These are phyloP conservation scores for Holothuria scabra DNA, from an alignment of 53 echinoderm and acorn worm genomes.

Conservation along the genomic window DNA sequence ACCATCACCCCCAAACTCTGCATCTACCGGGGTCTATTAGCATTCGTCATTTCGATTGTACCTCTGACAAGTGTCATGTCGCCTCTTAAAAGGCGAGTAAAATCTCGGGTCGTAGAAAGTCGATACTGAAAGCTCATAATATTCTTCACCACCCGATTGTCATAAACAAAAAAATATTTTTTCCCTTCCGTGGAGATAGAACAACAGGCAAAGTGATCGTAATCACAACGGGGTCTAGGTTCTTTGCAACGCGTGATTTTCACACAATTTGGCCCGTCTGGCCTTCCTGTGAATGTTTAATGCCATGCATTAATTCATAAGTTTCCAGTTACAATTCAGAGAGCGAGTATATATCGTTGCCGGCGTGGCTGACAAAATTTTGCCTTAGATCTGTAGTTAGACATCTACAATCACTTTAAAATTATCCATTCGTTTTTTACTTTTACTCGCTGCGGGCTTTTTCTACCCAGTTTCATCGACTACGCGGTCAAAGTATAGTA, in stretches of 20 bases:
- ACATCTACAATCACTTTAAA: background rate
- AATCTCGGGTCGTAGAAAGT: constrained; percentile 24
- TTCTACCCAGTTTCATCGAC: no score
- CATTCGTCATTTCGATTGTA: constrained; percentile 8
- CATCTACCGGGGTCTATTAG: constrained; percentile 1
- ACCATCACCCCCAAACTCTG: background rate
- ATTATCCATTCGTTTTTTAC: no score
- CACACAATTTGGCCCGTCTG: constrained; percentile 37
- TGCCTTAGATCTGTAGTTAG: constrained; percentile 8
- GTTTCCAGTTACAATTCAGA: constrained; percentile 30
- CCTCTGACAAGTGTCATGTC: constrained; percentile 38
- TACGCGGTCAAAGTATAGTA: no score
- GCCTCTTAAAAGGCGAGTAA: constrained; percentile 42
- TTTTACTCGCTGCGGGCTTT: no score
- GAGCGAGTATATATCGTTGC: constrained; percentile 30
- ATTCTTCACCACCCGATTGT: constrained; percentile 28
- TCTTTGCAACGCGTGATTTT: constrained; percentile 41
- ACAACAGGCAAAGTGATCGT: constrained; percentile 25
- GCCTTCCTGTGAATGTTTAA: constrained; percentile 36
- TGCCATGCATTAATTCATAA: constrained; percentile 42
- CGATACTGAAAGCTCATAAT: constrained; percentile 12
- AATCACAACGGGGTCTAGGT: constrained; percentile 35
- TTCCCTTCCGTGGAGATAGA: constrained; percentile 20
- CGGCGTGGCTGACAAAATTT: constrained; percentile 1
- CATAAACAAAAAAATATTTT: constrained; percentile 30